These are phyloP conservation scores for Leptopilina drosophilae DNA, from an alignment of 2,888 invertebrate species.

Conservation along the genomic window DNA sequence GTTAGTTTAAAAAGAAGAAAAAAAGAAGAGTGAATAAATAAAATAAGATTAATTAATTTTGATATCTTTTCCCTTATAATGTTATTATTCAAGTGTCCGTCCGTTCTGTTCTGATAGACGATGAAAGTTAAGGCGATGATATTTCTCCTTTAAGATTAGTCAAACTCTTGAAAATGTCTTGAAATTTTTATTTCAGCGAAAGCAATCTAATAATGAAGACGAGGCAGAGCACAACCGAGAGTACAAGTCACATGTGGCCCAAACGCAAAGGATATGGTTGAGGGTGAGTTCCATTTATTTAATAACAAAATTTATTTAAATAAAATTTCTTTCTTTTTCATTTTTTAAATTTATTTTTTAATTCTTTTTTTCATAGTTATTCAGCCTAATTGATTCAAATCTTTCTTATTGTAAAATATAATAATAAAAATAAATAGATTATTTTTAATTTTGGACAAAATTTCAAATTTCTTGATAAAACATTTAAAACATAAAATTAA, in stretches of 20 bases:
- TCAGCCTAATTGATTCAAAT: too few relatives aligned
- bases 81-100: conserved; percentile 41
- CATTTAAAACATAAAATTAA: too few relatives aligned
- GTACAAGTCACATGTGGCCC: conserved; percentile 65
- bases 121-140: conserved; percentile 64
- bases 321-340: not conserved
- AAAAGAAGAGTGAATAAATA: too few relatives aligned
- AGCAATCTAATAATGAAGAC: conserved; percentile 68
- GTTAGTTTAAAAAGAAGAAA: too few relatives aligned
- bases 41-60: not conserved
- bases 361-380: too few relatives aligned
- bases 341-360: too few relatives aligned
- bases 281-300: conserved; percentile 64
- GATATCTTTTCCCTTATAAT: conserved; percentile 24
- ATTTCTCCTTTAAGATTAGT: conserved; percentile 49
- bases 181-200: conserved; percentile 64
- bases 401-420: too few relatives aligned
- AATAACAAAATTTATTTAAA: not conserved
- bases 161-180: conserved; percentile 43
- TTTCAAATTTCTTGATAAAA: too few relatives aligned
- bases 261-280: conserved; percentile 72
- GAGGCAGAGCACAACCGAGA: conserved; percentile 69
- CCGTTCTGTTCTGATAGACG: conserved; percentile 71
- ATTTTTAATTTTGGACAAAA: too few relatives aligned
- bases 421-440: too few relatives aligned